These are phyloP conservation scores for Drosophila nikananu DNA, from an alignment of 1,140 invertebrate species.

Conservation along the genomic window DNA sequence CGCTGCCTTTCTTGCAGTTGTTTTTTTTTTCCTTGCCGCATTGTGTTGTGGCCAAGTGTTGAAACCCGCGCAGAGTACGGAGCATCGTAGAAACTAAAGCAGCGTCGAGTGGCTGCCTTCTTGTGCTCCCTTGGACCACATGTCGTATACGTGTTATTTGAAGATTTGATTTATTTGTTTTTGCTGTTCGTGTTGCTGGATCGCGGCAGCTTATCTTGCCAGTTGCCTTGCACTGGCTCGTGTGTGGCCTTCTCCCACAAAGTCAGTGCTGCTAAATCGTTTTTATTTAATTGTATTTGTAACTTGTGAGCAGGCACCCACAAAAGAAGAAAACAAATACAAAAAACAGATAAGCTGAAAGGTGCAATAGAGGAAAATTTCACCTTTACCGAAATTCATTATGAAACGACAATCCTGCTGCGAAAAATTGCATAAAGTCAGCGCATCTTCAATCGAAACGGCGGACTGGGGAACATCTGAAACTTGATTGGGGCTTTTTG, in stretches of 20 bases:
- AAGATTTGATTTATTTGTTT: constrained; percentile 77
- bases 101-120: constrained; percentile 29
- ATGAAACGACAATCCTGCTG: constrained; percentile 74
- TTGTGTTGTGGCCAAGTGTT: constrained; percentile 66
- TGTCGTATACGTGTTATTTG: constrained; percentile 76
- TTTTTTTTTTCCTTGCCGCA: constrained; percentile 16
- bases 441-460: constrained; percentile 68
- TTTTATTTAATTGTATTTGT: constrained; percentile 45
- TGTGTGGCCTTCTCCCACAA: constrained; percentile 63
- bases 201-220: constrained; percentile 29
- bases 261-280: constrained; percentile 41
- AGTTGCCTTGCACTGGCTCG: constrained; percentile 52
- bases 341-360: not conserved
- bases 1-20: constrained; percentile 8
- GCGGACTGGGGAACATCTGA: constrained; percentile 31
- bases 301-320: constrained; percentile 38
- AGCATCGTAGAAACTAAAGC: constrained; percentile 54
- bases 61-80: constrained; percentile 46
- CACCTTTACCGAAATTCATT: constrained; percentile 70
- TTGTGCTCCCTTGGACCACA: constrained; percentile 38
- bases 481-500: constrained; percentile 61
- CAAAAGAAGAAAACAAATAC: not conserved
- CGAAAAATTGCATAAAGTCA: constrained; percentile 71
- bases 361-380: constrained; percentile 51
- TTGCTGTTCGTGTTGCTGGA: constrained; percentile 63